Evolutionary conservation across 1,140 invertebrate species (phyloP).

Genomic region (Pissodes strobi): DNA sequence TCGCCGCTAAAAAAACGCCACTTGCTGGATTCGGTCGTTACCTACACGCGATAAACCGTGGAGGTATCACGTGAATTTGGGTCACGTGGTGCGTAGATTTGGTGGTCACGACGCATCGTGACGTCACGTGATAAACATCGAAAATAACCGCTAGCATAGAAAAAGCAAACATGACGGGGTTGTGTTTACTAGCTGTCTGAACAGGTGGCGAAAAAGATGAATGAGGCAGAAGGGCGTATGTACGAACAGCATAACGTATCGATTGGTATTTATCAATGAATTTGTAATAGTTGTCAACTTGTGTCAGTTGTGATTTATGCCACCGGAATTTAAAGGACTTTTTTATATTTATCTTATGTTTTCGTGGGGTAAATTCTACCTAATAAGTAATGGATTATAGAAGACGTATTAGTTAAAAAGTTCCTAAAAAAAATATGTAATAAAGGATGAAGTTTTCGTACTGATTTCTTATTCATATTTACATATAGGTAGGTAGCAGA

Average conservation of each 20-base stretch:
- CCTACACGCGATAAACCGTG: slow-evolving; percentile 37
- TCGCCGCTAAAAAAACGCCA: slow-evolving; percentile 43
- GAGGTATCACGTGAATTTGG: slow-evolving; percentile 39
- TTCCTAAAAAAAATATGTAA: too few relatives aligned
- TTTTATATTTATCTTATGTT: too few relatives aligned
- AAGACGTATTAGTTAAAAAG: too few relatives aligned
- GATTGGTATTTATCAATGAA: slow-evolving; percentile 41
- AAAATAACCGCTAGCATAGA: slow-evolving; percentile 39
- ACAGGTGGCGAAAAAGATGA: slow-evolving; percentile 47
- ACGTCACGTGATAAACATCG: slow-evolving; percentile 45
- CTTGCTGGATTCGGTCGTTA: slow-evolving; percentile 47
- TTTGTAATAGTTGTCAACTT: slow-evolving; percentile 14
- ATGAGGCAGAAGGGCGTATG: slow-evolving; percentile 37
- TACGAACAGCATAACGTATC: slow-evolving; percentile 30
- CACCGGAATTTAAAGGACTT: too few relatives aligned
- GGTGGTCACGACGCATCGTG: slow-evolving; percentile 19
- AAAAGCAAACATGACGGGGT: slow-evolving; percentile 33
- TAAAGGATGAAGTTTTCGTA: too few relatives aligned
- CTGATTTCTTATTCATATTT: too few relatives aligned
- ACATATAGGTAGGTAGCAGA: too few relatives aligned
- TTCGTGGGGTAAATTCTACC: too few relatives aligned
- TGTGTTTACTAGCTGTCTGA: slow-evolving; percentile 43
- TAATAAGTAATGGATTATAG: too few relatives aligned
- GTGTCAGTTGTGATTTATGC: too few relatives aligned
- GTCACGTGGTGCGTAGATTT: slow-evolving; percentile 37